Base-by-base conservation (phyloP, 2,113 vertebrate species). In the Etia nguti region DNA sequence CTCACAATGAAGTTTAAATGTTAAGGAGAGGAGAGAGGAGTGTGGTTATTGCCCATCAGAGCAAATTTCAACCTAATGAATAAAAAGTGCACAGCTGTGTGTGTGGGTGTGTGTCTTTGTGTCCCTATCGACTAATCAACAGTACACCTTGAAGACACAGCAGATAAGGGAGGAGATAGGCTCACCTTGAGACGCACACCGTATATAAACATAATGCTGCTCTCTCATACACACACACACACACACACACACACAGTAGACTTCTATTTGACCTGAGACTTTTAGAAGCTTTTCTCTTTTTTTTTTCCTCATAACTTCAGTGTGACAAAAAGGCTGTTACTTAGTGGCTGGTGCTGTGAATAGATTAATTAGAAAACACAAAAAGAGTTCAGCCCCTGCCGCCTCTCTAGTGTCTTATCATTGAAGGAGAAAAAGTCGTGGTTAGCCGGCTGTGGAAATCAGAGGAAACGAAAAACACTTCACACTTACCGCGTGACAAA, bases 111-210 rank as follows among this genome's bases (percentile, higher is more conserved):
- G 83, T 46, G 55, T 75, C 57, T 88, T 79, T 77, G 82, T 55
- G 77, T 54, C 22, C n/a, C 80, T 93, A 94, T 95, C 92, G 50
- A 91, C 83, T 88, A 90, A 94, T 94, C 89, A 90, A 70, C 83
- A 92, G 89, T 88, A 62, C 93, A 92, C 90, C 92, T 95, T 93
- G 91, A 94, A 95, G 95, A 94, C 93, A 88, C 86, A 86, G 81
- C 91, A 90, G 93, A 95, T 95, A 90, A 95, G 92, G 80, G 59
- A 83, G 86, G 81, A 89, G 93, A 94, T 91, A 79, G 83, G 55
- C 91, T 95, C 94, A 94, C 94, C 95, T 95, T 95, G 93, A 93
- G 92, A 92, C 82, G 60, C 92, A 75, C 88, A 89, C 80, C 62
- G 90, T 90, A 91, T 90, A 65, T 83, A 77, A 92, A 91, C 88